These are phyloP conservation scores for Montipora foliosa DNA, from an alignment of 64 coral and sea anemone genomes.

Conservation along the genomic window DNA sequence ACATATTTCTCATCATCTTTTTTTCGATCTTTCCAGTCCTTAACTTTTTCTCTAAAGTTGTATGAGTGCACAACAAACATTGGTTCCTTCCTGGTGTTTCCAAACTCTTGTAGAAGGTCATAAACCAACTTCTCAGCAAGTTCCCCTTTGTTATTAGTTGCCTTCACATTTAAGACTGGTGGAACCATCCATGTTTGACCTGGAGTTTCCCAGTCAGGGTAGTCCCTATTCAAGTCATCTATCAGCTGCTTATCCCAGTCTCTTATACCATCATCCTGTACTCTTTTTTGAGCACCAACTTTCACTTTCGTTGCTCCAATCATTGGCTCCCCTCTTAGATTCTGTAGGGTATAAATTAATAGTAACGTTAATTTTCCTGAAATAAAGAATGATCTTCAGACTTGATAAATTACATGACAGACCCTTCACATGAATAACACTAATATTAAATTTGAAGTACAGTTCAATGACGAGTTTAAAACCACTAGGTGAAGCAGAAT, in stretches of 20 bases:
- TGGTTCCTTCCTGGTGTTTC: constrained; percentile 26
- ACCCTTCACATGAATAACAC: no score
- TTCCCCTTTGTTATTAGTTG: background rate
- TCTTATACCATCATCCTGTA: constrained; percentile 3
- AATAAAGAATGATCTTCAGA: no score
- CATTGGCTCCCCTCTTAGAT: background rate
- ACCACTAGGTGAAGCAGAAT: no score
- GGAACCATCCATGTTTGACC: constrained; percentile 13
- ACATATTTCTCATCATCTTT: constrained; percentile 6
- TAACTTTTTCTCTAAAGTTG: constrained; percentile 37
- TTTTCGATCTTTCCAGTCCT: background rate
- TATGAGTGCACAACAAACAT: constrained; percentile 83
- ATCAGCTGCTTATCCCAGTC: background rate
- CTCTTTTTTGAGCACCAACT: background rate
- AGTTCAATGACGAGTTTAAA: no score
- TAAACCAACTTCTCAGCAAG: constrained; percentile 38
- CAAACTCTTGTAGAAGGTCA: constrained; percentile 57
- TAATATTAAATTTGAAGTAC: no score
- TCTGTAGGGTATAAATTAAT: no score
- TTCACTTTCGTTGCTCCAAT: background rate
- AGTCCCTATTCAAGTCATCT: background rate
- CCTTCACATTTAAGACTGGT: background rate
- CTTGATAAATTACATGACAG: no score
- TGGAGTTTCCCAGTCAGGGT: background rate
- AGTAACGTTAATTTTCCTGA: no score